These are phyloP conservation scores for Pelodiscus sinensis DNA, from an alignment of 2,113 vertebrate genomes.

Conservation along the genomic window DNA sequence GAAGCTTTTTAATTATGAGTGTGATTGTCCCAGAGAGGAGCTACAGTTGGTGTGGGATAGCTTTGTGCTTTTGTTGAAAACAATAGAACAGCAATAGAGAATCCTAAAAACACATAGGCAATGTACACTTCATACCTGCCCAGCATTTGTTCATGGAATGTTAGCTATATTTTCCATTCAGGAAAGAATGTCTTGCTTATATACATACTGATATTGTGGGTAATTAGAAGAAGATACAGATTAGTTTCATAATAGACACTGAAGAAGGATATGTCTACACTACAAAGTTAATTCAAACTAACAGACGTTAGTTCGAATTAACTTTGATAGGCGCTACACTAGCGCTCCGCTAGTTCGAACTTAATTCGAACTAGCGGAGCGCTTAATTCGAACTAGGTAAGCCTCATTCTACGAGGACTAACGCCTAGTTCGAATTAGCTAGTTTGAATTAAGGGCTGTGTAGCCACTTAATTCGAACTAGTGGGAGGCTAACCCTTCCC, in stretches of 20 bases:
- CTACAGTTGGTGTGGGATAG: accelerated
- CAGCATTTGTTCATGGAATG: not conserved
- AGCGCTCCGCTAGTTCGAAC: too few species aligned
- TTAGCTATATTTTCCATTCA: not conserved
- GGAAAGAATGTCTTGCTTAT: not conserved
- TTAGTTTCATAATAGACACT: not conserved
- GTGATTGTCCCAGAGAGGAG: not conserved
- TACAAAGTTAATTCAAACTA: too few species aligned
- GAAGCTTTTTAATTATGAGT: not conserved
- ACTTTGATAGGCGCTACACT: too few species aligned
- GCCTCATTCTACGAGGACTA: too few species aligned
- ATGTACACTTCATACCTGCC: not conserved
- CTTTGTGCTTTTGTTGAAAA: not conserved
- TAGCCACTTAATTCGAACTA: too few species aligned
- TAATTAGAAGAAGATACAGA: not conserved
- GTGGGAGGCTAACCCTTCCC: too few species aligned
- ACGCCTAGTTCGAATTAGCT: too few species aligned
- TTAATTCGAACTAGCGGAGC: too few species aligned
- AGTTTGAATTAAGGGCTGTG: too few species aligned
- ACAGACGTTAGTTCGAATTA: too few species aligned
- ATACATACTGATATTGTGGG: not conserved
- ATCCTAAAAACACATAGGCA: not conserved
- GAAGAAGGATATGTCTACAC: not conserved
- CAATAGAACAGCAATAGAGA: not conserved
- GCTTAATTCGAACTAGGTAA: too few species aligned